Percentiles rank a stretch among this genome's conserved stretches.
Evolutionary conservation across 2,888 invertebrate species (phyloP).

Genomic region (Stenodema calcarata): DNA sequence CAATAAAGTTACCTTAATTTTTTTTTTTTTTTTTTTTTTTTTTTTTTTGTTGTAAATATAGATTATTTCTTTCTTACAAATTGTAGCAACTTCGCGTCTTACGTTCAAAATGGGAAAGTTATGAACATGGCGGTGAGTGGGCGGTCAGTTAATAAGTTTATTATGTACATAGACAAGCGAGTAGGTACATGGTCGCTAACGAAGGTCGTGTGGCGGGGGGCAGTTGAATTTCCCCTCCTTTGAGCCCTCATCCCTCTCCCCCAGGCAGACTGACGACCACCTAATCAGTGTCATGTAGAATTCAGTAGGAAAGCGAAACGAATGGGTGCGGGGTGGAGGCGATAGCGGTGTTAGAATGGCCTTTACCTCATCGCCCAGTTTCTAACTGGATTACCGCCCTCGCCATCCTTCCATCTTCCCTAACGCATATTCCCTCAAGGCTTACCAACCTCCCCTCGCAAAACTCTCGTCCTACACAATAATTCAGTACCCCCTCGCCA

Average conservation of each 20-base stretch:
- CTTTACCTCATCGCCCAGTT: conserved; percentile 20
- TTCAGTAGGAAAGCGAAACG: neutral
- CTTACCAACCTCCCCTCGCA: neutral
- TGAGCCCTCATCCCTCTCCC: neutral
- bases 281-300: conserved; percentile 25
- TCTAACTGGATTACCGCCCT: neutral
- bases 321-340: neutral
- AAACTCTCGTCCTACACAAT: neutral
- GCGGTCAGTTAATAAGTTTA: neutral
- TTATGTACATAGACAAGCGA: neutral
- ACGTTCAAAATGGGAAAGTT: too few relatives aligned
- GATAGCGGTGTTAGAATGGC: neutral
- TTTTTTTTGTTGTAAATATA: too few relatives aligned
- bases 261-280: neutral
- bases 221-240: neutral
- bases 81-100: too few relatives aligned
- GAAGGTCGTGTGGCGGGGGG: neutral
- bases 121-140: neutral
- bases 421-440: neutral
- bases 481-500: neutral
- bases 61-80: too few relatives aligned
- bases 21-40: too few relatives aligned
- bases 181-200: neutral
- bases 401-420: neutral
- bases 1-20: too few relatives aligned